Conservation (phyloP, 1,140 invertebrate species). For the Daktulosphaira vitifoliae region DNA sequence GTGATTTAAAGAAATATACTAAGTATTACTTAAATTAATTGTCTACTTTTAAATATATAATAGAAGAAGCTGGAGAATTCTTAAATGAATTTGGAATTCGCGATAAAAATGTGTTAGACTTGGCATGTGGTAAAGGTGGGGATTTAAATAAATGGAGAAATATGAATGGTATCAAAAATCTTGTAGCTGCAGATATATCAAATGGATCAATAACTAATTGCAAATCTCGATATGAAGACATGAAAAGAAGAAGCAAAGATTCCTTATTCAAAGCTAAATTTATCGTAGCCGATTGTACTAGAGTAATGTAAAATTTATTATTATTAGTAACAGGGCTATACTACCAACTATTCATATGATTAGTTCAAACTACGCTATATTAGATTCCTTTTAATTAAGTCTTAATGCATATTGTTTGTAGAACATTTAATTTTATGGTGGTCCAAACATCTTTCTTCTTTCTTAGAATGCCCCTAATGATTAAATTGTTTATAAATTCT, state of each 20-base stretch:
- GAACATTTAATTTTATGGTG: too few relatives aligned
- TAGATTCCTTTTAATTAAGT: not conserved
- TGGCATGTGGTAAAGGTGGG: constrained; percentile 91
- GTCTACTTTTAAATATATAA: too few relatives aligned
- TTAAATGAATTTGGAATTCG: constrained; percentile 53
- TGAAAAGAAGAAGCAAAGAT: constrained; percentile 44
- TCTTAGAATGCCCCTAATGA: too few relatives aligned
- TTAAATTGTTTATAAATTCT: too few relatives aligned
- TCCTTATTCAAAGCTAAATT: constrained; percentile 76
- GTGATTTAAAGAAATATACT: too few relatives aligned
- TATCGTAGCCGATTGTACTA: constrained; percentile 82
- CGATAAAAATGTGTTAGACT: constrained; percentile 56
- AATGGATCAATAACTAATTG: constrained; percentile 84
- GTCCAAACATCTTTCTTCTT: too few relatives aligned
- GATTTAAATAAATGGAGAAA: constrained; percentile 88
- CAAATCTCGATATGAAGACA: constrained; percentile 56
- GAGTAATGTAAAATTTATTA: constrained; percentile 47
- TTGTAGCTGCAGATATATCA: constrained; percentile 95
- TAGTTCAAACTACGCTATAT: not conserved
- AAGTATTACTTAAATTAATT: too few relatives aligned
- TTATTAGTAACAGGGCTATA: too few relatives aligned
- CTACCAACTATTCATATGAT: not conserved
- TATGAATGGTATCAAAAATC: constrained; percentile 67
- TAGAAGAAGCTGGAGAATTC: constrained; percentile 56
- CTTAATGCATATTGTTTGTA: too few relatives aligned